These are phyloP conservation scores for Syndactyla subalaris DNA, from an alignment of 2,797 vertebrate species.

Conservation along the genomic window DNA sequence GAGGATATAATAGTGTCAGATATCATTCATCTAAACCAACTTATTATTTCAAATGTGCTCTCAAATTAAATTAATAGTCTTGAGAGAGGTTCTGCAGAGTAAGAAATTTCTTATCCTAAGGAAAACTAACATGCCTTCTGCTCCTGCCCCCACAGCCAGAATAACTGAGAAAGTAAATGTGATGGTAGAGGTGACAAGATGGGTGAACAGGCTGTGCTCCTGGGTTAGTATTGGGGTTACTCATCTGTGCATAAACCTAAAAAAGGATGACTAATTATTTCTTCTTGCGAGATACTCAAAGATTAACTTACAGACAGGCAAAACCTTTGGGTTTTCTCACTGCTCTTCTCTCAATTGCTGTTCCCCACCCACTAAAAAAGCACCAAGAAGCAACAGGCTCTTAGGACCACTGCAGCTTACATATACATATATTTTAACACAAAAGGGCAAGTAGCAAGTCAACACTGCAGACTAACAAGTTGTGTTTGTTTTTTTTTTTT, in stretches of 20 bases:
- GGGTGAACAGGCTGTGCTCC: constrained; percentile 52
- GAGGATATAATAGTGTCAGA: not conserved
- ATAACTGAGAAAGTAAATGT: constrained; percentile 45
- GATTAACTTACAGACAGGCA: not conserved
- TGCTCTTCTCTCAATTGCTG: not conserved
- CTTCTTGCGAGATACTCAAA: not conserved
- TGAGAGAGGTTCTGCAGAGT: constrained; percentile 11
- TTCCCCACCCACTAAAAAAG: not conserved
- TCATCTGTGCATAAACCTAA: not conserved
- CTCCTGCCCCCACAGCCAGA: constrained; percentile 61
- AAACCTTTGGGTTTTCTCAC: not conserved
- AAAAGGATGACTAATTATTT: constrained; percentile 25
- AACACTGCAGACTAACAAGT: not conserved
- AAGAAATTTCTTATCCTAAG: constrained; percentile 35
- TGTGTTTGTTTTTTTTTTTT: not conserved
- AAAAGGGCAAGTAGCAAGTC: not conserved
- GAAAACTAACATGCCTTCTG: constrained; percentile 50
- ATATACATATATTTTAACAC: not conserved
- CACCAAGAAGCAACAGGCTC: not conserved
- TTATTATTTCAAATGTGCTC: not conserved
- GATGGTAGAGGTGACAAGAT: constrained; percentile 43
- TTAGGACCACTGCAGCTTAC: not conserved
- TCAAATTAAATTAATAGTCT: constrained; percentile 27
- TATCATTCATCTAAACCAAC: not conserved
- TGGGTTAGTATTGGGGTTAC: constrained; percentile 18